phyloP scores from a whole-genome alignment of 64 coral and sea anemone genomes.

The Montipora sp. region DNA sequence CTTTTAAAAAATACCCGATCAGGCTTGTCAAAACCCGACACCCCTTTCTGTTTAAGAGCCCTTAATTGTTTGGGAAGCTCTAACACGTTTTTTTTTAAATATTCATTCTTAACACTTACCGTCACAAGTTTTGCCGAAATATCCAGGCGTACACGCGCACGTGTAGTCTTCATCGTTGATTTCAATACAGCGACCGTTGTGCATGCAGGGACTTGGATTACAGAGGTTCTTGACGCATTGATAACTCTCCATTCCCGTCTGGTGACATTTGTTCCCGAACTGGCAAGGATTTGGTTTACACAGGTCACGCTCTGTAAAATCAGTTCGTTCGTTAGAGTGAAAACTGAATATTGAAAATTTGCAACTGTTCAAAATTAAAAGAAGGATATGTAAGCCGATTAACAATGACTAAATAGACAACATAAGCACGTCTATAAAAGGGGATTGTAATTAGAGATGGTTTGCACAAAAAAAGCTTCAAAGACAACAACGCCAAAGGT shows the following conservation, averaged over 20 bases:
- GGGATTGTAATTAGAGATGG: no score
- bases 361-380: no score
- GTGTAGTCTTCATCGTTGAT: slow-evolving; percentile 89
- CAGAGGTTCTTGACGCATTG: slow-evolving; percentile 96
- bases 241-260: slow-evolving; percentile 83
- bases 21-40: no score
- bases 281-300: slow-evolving; percentile 99
- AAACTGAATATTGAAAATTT: no score
- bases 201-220: slow-evolving; percentile 90
- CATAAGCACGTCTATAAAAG: no score
- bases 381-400: no score
- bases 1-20: no score
- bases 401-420: no score
- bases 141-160: slow-evolving; percentile 80
- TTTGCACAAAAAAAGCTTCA: no score
- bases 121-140: slow-evolving; percentile 80
- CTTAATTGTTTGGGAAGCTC: no score
- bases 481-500: no score
- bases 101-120: slow-evolving; percentile 42
- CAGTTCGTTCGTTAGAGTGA: background rate
- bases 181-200: slow-evolving; percentile 90
- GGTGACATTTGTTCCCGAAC: slow-evolving; percentile 91
- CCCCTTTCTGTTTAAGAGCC: background rate
- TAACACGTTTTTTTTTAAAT: background rate
- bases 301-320: slow-evolving; percentile 77